Evolutionary conservation across 2,888 invertebrate species (phyloP).

Genomic region (Watsonalla binaria): DNA sequence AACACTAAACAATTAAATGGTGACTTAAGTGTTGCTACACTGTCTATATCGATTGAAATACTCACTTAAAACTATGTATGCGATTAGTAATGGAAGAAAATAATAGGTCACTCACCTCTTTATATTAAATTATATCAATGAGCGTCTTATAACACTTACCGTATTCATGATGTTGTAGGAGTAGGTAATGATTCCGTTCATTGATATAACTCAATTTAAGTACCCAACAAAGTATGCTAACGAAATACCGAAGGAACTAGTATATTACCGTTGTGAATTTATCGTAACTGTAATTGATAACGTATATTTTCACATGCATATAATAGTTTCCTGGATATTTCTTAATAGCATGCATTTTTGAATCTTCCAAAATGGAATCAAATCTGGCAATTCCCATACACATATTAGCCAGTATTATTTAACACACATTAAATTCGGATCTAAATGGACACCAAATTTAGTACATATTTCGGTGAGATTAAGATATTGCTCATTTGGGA

Average conservation of each 20-base stretch:
- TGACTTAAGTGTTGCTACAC: slow-evolving; percentile 39
- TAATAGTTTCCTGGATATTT: too few species aligned
- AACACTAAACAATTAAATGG: slow-evolving; percentile 59
- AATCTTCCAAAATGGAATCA: slow-evolving; percentile 3
- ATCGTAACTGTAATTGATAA: too few species aligned
- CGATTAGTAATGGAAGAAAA: too few species aligned
- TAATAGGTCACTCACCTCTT: not conserved
- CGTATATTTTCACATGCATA: too few species aligned
- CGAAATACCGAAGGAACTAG: too few species aligned
- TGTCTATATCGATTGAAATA: slow-evolving; percentile 32
- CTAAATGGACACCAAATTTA: slow-evolving; percentile 34
- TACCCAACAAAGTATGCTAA: too few species aligned
- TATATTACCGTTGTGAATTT: too few species aligned
- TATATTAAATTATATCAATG: not conserved
- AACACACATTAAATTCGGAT: slow-evolving; percentile 8
- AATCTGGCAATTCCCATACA: slow-evolving; percentile 9
- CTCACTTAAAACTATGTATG: too few species aligned
- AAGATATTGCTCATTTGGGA: not conserved
- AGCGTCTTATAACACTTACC: not conserved
- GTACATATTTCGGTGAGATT: slow-evolving; percentile 4
- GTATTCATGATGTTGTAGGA: too few species aligned
- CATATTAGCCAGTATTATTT: slow-evolving; percentile 31
- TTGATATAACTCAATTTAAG: too few species aligned
- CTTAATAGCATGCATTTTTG: too few species aligned
- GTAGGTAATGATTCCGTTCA: too few species aligned